phyloP scores from a whole-genome alignment of 1,140 invertebrate genomes.

The Chymomyza costata region DNA sequence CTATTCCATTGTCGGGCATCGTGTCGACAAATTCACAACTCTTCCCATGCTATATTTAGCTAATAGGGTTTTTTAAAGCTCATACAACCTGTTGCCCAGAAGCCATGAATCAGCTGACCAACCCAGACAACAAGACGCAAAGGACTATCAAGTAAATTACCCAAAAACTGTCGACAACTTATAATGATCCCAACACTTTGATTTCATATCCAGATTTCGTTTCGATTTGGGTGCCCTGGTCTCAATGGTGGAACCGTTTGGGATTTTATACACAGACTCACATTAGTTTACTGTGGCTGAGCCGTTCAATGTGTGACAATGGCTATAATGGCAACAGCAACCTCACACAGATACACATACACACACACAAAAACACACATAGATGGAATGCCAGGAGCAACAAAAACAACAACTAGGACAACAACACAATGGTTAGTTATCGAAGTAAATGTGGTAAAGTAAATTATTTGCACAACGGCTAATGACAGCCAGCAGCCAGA shows the following conservation, averaged over 20 bases:
- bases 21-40: no score
- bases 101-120: no score
- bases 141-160: no score
- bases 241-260: background rate
- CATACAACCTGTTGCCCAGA: no score
- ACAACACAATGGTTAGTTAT: slow-evolving; percentile 67
- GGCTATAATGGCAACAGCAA: slow-evolving; percentile 44
- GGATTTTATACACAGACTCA: slow-evolving; percentile 1
- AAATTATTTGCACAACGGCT: slow-evolving; percentile 68
- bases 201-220: no score
- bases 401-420: slow-evolving; percentile 23
- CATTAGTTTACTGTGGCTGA: slow-evolving; percentile 1
- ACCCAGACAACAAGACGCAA: no score
- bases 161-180: no score
- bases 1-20: no score
- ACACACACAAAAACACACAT: background rate
- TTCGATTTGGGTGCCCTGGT: no score
- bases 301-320: slow-evolving; percentile 19
- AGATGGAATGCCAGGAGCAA: background rate
- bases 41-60: no score
- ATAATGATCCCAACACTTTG: no score
- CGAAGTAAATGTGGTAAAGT: slow-evolving; percentile 66
- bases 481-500: slow-evolving; percentile 54
- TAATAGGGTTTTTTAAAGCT: no score
- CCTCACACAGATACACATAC: background rate